phyloP scores from a whole-genome alignment of 2,888 invertebrate species.

The Embidobia sp. region DNA sequence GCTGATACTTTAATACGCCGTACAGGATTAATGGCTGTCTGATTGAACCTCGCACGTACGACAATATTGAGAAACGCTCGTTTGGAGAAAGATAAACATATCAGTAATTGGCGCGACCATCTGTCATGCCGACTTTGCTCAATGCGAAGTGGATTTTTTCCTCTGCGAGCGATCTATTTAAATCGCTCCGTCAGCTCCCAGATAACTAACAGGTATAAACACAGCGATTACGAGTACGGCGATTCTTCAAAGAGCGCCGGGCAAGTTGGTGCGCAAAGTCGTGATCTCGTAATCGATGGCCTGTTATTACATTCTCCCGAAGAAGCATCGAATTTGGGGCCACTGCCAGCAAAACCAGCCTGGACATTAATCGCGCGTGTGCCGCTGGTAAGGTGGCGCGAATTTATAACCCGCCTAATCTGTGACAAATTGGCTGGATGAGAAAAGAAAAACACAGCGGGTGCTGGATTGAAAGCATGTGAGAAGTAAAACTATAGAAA shows the following conservation, averaged over 20 bases:
- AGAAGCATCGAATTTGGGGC: conserved; percentile 64
- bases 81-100: conserved; percentile 37
- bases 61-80: conserved; percentile 40
- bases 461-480: conserved; percentile 45
- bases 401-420: conserved; percentile 78
- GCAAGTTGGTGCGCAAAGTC: conserved; percentile 61
- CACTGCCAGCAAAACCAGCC: conserved; percentile 59
- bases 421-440: conserved; percentile 76
- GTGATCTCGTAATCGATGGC: conserved; percentile 71
- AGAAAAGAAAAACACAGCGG: conserved; percentile 66
- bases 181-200: conserved; percentile 64
- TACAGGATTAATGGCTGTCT: conserved; percentile 25
- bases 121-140: conserved; percentile 62
- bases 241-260: conserved; percentile 65
- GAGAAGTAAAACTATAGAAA: conserved; percentile 62
- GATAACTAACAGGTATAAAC: conserved; percentile 71
- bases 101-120: conserved; percentile 34
- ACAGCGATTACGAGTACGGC: conserved; percentile 66
- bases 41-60: conserved; percentile 12
- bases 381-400: conserved; percentile 68
- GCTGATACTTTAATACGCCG: conserved; percentile 4
- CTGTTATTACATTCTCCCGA: conserved; percentile 69
- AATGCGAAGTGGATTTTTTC: conserved; percentile 68
- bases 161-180: conserved; percentile 67
- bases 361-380: conserved; percentile 66